phyloP scores from a whole-genome alignment of 64 coral and sea anemone species.

The Orbicella faveolata region DNA sequence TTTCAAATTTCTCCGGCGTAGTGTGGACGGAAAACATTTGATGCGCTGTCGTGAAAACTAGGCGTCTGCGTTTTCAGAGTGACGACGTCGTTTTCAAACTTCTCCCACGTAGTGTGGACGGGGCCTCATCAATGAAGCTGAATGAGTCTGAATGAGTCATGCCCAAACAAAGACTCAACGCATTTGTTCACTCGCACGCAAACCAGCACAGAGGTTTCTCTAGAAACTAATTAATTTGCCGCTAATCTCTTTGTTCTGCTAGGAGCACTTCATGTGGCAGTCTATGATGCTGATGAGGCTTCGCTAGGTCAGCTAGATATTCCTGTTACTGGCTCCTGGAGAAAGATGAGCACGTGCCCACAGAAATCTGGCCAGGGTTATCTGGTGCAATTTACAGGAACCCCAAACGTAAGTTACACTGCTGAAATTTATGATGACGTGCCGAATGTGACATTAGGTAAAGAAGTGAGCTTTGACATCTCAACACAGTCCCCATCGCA shows the following conservation, averaged over 20 bases:
- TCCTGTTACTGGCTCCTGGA: background rate
- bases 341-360: background rate
- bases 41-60: too few species aligned
- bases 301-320: slow-evolving; percentile 30
- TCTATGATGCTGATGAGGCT: slow-evolving; percentile 7
- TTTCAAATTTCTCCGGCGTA: too few species aligned
- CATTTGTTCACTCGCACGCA: too few species aligned
- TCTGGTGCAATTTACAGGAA: slow-evolving; percentile 30
- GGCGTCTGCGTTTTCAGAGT: too few species aligned
- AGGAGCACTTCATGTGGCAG: slow-evolving; percentile 44
- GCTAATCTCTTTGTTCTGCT: background rate
- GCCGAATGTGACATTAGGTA: background rate
- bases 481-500: background rate
- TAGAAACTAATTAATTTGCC: background rate
- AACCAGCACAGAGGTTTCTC: background rate
- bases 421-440: slow-evolving; percentile 22
- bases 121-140: too few species aligned
- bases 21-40: too few species aligned
- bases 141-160: too few species aligned
- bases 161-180: too few species aligned
- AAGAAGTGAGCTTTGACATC: background rate
- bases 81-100: too few species aligned
- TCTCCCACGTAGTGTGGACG: too few species aligned
- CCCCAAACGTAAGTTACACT: slow-evolving; percentile 3
- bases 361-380: background rate